Base-by-base conservation (phyloP, 2,888 invertebrate species). In the Aleiodes leptofemur region DNA sequence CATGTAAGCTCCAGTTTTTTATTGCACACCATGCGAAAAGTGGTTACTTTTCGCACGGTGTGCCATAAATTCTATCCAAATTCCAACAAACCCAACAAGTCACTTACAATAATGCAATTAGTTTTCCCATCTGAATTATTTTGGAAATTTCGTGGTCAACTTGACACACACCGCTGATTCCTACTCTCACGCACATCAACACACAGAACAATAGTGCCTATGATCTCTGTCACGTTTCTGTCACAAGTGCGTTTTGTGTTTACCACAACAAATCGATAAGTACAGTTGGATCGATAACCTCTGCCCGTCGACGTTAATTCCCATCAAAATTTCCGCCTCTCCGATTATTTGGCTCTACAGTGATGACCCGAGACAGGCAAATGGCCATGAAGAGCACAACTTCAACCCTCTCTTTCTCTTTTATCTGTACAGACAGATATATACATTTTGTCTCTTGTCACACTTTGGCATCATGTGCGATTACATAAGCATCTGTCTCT, bases 391-490 rank as follows among this genome's bases (percentile, higher is more conserved):
- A 34, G 34, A 31, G 34, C 29, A 38, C 61, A 38, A 38, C 9
- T 38, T 61, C 9, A 38, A n/a, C 61, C 38, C 61, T 23, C 38
- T 14, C 38, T 14, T 14, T 5, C 59, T n/a, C 43, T 16, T 43
- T 9, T 38, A 7, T n/a, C 61, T 16, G 16, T 43, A 43, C 61
- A 14, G 61, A 61, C 23, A 23, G 23, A 23, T 23, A 23, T 64
- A 64, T 16, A 48, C 43, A 64, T 64, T 64, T 64, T 48, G 48
- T 48, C 64, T 48, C 31, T 61, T 16, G 48, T 64, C 48, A 43
- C 48, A 48, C 64, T 43, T 64, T 64, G 48, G 75, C 71, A 70
- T 75, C 71, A 50, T 66, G 57, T 29, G 71, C 70, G 75, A 71
- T 56, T 64, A 66, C 57, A 74, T 51, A 34, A 74, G 38, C 64